Base-by-base conservation (phyloP, 2,113 vertebrate genomes). In the Otis tarda region DNA sequence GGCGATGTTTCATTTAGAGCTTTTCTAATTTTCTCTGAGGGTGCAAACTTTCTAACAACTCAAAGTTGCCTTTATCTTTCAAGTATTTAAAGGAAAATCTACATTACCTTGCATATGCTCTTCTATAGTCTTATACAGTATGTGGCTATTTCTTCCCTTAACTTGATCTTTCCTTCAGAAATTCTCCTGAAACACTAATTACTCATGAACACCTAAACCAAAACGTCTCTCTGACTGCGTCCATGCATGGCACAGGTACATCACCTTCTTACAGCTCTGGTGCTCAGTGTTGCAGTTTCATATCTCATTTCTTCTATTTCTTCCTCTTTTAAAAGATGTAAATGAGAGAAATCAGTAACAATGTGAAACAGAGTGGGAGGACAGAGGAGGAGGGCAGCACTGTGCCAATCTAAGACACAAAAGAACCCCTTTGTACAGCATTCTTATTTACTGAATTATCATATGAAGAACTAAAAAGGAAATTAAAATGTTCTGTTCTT, bases 361-460 rank as follows among this genome's bases (percentile, higher is more conserved):
- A 15, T 8, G 7, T 33, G 13, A 85, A 71, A 27, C 3, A 30
- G 10, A 53, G 10, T 33, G 33, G n/a, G n/a, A 27, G 25, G 52
- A 35, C 12, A 41, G 69, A 84, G 16, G 28, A 87, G 64, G 16
- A 59, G 20, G 7, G 14, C 31, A 83, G 15, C 12, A 61, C 14
- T 71, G 4, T 82, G 43, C 9, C 28, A 71, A 3, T 37, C 22
- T 63, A 50, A 77, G 23, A 47, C 33, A 41, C 8, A 91, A 69
- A 76, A 37, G 9, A 1, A 0, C 5, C 8, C 4, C 17, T 84
- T 52, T 63, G 4, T 37, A 25, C 7, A 39, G 2, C 2, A 1
- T 33, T 93, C 12, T 41, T 47, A 41, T 45, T 71, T 57, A 30
- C 14, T 55, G 31, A 59, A 31, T 85, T 73, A 41, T 43, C 30